A percentile compares a stretch with the other conserved stretches of the same genome.
phyloP scores from a whole-genome alignment of 2,113 vertebrate species.

The Chlamydotis undulata region DNA sequence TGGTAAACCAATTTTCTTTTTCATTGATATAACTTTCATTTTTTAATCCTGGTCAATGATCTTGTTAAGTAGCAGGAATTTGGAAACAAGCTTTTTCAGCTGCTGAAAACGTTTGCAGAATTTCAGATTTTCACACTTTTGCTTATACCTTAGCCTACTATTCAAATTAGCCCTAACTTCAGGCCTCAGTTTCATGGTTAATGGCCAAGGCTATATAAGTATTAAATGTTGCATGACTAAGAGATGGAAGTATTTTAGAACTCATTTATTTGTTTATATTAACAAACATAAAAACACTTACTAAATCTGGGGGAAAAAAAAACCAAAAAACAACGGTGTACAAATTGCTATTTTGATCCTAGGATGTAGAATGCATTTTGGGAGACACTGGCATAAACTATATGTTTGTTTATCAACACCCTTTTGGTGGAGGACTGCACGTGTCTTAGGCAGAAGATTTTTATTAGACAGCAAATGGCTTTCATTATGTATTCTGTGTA shows the following conservation, averaged over 20 bases:
- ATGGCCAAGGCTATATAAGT: background rate
- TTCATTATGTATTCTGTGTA: background rate
- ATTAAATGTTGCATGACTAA: background rate
- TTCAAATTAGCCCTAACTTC: background rate
- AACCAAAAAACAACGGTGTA: background rate
- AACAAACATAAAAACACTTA: background rate
- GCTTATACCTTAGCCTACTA: background rate
- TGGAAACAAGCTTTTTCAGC: background rate
- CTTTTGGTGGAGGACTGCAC: background rate
- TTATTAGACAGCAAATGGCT: background rate
- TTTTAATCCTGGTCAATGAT: background rate
- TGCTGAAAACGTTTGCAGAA: background rate
- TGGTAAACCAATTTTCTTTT: constrained; percentile 71
- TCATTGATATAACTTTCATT: background rate
- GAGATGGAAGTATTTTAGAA: background rate
- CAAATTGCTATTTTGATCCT: background rate
- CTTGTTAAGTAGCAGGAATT: background rate
- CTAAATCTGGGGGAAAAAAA: background rate
- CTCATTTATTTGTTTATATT: background rate
- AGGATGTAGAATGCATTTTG: background rate
- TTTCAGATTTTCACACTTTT: background rate
- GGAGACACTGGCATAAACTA: background rate
- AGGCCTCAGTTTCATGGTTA: background rate
- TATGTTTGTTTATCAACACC: background rate
- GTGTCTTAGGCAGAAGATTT: background rate